Evolutionary conservation across 2,797 vertebrate species (phyloP), one percentile per base, ranked within the genome.

Genomic region (Pogonophryne albipinna): DNA sequence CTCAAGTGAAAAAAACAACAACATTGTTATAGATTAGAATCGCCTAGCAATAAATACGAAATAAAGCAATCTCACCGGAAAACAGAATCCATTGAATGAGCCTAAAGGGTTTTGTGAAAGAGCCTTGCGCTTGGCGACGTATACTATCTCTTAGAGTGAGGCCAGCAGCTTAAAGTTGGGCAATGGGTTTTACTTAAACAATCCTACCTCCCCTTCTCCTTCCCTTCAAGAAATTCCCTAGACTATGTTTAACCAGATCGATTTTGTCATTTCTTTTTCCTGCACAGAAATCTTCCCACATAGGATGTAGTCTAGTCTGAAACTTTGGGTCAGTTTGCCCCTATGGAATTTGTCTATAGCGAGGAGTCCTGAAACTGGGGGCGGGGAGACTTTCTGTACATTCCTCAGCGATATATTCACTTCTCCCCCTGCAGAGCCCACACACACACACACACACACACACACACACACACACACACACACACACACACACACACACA

Each of bases 321-420:
- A 91, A 91, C 90, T 92, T 92, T 86, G 90, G 78, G 86, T 89
- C 88, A 85, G 84, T 89, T 85, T 76, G 61, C 79, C 87, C 79
- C 89, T 93, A 93, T 94, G 90, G 93, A 93, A 92, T 88, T 75
- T 79, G 82, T 83, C 86, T 88, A 91, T 86, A 74, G 80, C 73
- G 72, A 81, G 77, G 84, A 85, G 80, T 56, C 74, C 59, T 78
- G 76, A 44, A 51, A 72, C 84, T 84, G 88, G 85, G 91, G 92
- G 91, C 82, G 93, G 88, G 90, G 89, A 88, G 78, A 82, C 78
- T 90, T 92, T 92, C 84, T 93, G 92, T 92, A 90, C 93, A 93
- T 95, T 94, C 92, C 92, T 86, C 89, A 71, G 83, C 85, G 90
- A 91, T 91, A 92, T 90, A 92, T 94, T 92, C 91, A 90, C 87